phyloP scores from a whole-genome alignment of 2,888 invertebrate species.

The Diaperis boleti region DNA sequence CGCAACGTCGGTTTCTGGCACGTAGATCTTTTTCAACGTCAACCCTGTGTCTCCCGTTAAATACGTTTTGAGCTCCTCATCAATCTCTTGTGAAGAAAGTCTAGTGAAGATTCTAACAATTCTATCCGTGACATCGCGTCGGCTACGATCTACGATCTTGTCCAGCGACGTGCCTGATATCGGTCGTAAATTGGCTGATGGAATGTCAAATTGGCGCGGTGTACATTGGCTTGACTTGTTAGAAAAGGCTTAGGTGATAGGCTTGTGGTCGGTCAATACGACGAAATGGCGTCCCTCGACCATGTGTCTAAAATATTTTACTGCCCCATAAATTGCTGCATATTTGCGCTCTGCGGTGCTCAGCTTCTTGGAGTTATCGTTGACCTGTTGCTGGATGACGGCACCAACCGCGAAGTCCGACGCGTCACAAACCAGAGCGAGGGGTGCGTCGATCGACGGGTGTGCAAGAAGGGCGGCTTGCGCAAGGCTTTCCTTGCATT shows the following conservation, averaged over 20 bases:
- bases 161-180: background rate
- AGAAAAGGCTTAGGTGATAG: background rate
- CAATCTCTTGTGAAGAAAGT: background rate
- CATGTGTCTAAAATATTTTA: background rate
- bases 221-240: background rate
- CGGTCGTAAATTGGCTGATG: background rate
- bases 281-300: background rate
- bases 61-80: background rate
- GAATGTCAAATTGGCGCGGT: background rate
- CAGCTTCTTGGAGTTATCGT: background rate
- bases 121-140: background rate
- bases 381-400: background rate
- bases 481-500: no score
- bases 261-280: no score
- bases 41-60: background rate
- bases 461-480: background rate
- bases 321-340: background rate
- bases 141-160: background rate
- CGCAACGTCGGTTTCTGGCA: background rate
- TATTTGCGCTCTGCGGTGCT: background rate
- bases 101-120: background rate
- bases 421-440: background rate
- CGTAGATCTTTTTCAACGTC: background rate
- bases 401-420: background rate
- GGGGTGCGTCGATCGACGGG: background rate